Evolutionary conservation across 53 echinoderm and acorn worm genomes (phyloP), one percentile per base, ranked within the genome.

Genomic region (Actinopyga echinites): DNA sequence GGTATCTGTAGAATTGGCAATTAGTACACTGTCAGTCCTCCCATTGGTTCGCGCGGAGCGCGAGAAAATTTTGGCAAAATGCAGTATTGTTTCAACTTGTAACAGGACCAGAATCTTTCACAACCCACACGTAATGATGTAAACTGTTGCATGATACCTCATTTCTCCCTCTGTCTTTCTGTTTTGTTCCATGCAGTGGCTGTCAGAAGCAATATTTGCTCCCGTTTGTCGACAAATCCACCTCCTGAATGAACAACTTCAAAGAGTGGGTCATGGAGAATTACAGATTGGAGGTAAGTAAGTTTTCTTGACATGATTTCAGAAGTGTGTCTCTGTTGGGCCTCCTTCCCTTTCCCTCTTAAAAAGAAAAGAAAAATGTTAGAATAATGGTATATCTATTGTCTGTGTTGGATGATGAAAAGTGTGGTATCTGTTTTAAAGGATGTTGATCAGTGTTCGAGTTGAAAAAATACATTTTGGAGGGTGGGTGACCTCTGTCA

Each of bases 261-360:
- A 82, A 8, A 92, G 92, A 79, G 87, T 95, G 33, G 99, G 94
- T 26, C 89, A 91, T 56, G 87, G 92, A 32, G 99, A 99, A 66
- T 55, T 99, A 19, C 94, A 99, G 49, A 92, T 99, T 83, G 96
- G 96, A 92, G 96, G 96, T 96, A 74, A 43, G 68, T 24, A 34
- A 28, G 0, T 56, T 28, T 23, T 21, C 29, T n/a, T 10, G 11
- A 25, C 6, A 13, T 28, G 28, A 63, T 63, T 6, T 63, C 12
- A 31, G 3, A 30, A 30, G 13, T 22, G 63, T 49, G 24, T n/a
- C 13, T 2, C 2, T 63, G 29, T 63, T 49, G n/a, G 13, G 12
- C 3, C 3, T 20, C 26, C 13, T 5, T 62, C 11, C 8, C 26
- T 62, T n/a, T 25, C 26, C 62, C 62, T 23, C 26, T 2, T 0